Evolutionary conservation across 2,888 invertebrate genomes (phyloP).

Genomic region (Brenthis daphne): DNA sequence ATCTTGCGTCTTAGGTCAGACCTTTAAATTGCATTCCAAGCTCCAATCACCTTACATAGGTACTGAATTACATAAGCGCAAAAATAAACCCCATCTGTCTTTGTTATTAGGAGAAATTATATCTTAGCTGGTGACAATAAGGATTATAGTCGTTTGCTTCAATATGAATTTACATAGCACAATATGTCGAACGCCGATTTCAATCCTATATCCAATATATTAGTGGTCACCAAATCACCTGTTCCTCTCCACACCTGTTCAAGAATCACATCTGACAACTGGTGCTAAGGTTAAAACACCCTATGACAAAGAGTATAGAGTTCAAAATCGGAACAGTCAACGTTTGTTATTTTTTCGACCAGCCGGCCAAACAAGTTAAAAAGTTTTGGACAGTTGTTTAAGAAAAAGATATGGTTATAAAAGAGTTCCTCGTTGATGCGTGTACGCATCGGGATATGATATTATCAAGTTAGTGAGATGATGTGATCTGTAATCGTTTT

Average conservation of each 20-base stretch:
- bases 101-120: slow-evolving; percentile 38
- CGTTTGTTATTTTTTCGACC: slow-evolving; percentile 47
- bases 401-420: slow-evolving; percentile 45
- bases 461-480: slow-evolving; percentile 41
- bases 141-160: slow-evolving; percentile 32
- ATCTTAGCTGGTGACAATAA: slow-evolving; percentile 35
- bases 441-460: slow-evolving; percentile 35
- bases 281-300: slow-evolving; percentile 44
- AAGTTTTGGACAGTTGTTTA: slow-evolving; percentile 58
- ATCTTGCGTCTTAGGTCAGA: slow-evolving; percentile 28
- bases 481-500: slow-evolving; percentile 22
- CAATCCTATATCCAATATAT: slow-evolving; percentile 72
- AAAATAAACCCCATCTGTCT: slow-evolving; percentile 58
- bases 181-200: slow-evolving; percentile 71
- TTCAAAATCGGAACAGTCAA: slow-evolving; percentile 32
- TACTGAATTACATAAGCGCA: slow-evolving; percentile 50
- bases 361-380: slow-evolving; percentile 60
- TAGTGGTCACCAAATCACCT: slow-evolving; percentile 78
- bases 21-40: slow-evolving; percentile 34
- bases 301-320: slow-evolving; percentile 35
- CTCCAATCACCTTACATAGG: slow-evolving; percentile 46
- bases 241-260: slow-evolving; percentile 75
- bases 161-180: slow-evolving; percentile 53
- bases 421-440: slow-evolving; percentile 39
- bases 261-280: slow-evolving; percentile 74